Evolutionary conservation across 2,113 vertebrate species (phyloP).

Genomic region (Nothoprocta perdicaria): DNA sequence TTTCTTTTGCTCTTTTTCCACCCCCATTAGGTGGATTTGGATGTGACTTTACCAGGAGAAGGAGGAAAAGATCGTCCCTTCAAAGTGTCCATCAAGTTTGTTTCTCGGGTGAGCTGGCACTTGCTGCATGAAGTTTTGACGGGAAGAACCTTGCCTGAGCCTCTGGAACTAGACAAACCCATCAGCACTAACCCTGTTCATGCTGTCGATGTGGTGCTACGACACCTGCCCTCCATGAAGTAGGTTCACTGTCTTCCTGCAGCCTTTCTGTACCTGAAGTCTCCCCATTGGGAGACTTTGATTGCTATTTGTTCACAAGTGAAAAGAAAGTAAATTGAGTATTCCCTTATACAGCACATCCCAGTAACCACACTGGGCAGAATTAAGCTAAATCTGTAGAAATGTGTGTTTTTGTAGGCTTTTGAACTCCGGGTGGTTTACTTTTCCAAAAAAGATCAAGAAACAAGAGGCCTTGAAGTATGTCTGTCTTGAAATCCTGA

Average conservation of each 20-base stretch:
- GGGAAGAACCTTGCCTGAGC: conserved; percentile 94
- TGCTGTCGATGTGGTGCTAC: conserved; percentile 97
- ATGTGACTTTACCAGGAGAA: conserved; percentile 97
- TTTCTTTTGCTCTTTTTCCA: background rate
- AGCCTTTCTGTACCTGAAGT: conserved; percentile 44
- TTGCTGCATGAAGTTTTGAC: conserved; percentile 98
- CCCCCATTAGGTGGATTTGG: conserved; percentile 91
- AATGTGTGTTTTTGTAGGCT: background rate
- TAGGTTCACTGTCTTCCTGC: conserved; percentile 78
- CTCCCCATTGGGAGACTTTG: conserved; percentile 24
- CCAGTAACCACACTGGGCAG: background rate
- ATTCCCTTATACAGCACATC: background rate
- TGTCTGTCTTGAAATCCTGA: background rate
- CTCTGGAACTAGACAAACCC: conserved; percentile 98
- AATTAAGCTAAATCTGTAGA: background rate
- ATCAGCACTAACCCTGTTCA: conserved; percentile 99
- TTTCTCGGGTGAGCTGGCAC: conserved; percentile 99
- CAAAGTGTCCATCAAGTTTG: conserved; percentile 97
- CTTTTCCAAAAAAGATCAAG: background rate
- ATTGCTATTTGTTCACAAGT: conserved; percentile 30
- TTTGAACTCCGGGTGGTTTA: background rate
- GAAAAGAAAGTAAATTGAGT: background rate
- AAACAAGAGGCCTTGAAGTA: background rate
- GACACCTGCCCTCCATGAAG: conserved; percentile 99
- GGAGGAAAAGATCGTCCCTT: conserved; percentile 98